Evolutionary conservation across 23 tunicate species (phyloP), one percentile per base, ranked within the genome.

Genomic region (Halocynthia roretzi): DNA sequence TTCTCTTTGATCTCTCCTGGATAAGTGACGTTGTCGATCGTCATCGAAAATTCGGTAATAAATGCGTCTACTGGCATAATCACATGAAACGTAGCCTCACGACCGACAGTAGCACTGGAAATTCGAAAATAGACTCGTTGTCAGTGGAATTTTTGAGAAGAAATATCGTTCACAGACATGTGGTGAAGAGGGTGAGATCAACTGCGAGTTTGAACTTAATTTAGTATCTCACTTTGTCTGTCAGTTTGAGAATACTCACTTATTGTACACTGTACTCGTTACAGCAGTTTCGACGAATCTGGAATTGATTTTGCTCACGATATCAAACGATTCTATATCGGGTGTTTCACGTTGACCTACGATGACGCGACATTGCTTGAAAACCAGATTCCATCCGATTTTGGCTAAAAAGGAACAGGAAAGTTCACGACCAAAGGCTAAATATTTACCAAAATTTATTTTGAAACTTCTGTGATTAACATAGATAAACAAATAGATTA

Each of bases 291-390:
- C 71, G n/a, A 71, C 81, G 19, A 65, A 68, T n/a, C 87, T 60
- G 31, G 87, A 54, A 10, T 54, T 76, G 7, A 83, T 83, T 19
- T 50, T 56, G 54, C 76, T 69, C 9, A 7, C 53, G 51, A 83
- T 76, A 50, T 15, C 17, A 61, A 83, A 76, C 8, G 61, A 8
- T 77, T 76, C 76, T 19, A 83, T 79, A 0, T 15, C 10, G 7
- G 87, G 87, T 54, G 76, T 56, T 12, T 50, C 53, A 9, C 60
- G 56, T 52, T 83, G 87, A 19, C 87, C 87, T 2, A 83, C 87
- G 14, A 76, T 56, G 18, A 83, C 18, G 12, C 55, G 11, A 60
- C 87, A 83, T 65, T 65, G 70, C 70, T 65, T 65, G 19, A 65
- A 65, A 10, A 65, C 31, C n/a, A 65, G 70, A 65, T 65, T 65